A percentile compares a stretch with the other conserved stretches of the same genome.
Evolutionary conservation across 2,113 vertebrate species (phyloP).

Genomic region (Cettia cetti): DNA sequence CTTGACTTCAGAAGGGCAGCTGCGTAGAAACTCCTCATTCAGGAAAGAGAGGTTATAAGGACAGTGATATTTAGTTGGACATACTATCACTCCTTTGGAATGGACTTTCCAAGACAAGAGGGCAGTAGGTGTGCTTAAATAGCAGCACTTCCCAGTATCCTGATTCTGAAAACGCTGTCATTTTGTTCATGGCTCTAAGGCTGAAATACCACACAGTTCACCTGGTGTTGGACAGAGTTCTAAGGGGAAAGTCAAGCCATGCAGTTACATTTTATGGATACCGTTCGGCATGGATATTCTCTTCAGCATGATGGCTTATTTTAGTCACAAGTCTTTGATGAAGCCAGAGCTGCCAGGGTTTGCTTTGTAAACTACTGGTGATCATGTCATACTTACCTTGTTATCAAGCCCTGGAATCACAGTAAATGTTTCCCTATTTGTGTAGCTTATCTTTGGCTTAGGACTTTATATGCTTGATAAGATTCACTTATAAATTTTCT

Average conservation of each 20-base stretch:
- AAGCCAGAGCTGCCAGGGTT: not conserved
- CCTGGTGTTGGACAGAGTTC: fast-evolving
- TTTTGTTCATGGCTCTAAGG: fast-evolving
- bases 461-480: not conserved
- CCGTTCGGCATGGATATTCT: fast-evolving
- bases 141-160: not conserved
- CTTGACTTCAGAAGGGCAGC: not conserved
- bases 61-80: not conserved
- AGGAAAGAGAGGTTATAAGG: not conserved
- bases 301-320: not conserved
- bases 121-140: not conserved
- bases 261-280: not conserved
- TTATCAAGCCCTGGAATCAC: not conserved
- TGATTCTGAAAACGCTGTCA: not conserved
- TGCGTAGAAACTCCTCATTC: not conserved
- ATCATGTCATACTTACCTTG: not conserved
- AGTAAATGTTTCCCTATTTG: not conserved
- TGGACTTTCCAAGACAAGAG: not conserved
- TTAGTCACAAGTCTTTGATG: not conserved
- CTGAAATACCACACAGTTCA: not conserved
- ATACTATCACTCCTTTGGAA: not conserved
- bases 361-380: not conserved
- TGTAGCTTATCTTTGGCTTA: not conserved
- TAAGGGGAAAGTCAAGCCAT: not conserved
- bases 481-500: not conserved